phyloP scores from a whole-genome alignment of 2,113 vertebrate genomes.

The Dipodomys merriami region DNA sequence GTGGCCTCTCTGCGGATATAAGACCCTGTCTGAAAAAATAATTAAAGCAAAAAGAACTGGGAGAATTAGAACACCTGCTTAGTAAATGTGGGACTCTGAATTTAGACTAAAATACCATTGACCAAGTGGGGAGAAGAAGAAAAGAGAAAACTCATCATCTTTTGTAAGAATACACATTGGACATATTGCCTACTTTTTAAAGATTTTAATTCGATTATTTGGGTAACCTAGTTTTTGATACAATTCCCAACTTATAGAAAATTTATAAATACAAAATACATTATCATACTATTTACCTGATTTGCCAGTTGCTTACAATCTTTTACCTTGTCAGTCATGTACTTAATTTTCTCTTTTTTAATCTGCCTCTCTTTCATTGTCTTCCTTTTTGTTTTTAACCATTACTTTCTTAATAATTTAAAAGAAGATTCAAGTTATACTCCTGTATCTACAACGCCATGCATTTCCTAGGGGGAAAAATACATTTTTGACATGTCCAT shows the following conservation, averaged over 20 bases:
- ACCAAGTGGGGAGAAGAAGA: too few relatives aligned
- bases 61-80: too few relatives aligned
- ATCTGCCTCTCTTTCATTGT: neutral
- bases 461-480: neutral
- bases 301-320: neutral
- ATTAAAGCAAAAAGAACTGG: too few relatives aligned
- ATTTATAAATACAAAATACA: neutral
- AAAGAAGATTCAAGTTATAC: neutral
- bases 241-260: neutral
- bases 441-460: neutral
- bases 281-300: neutral
- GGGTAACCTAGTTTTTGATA: slow-evolving; percentile 21
- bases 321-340: neutral
- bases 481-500: neutral
- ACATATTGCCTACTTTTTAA: neutral
- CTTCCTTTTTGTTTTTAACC: neutral
- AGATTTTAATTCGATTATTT: neutral
- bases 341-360: neutral
- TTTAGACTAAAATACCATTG: too few relatives aligned
- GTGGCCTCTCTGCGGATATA: too few relatives aligned
- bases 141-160: neutral
- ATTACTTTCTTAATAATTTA: slow-evolving; percentile 27
- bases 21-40: too few relatives aligned
- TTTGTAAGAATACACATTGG: neutral
- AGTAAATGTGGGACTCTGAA: too few relatives aligned